Percentiles rank a stretch among this genome's conserved stretches.
Conservation (phyloP, 2,888 invertebrate species). For the Rhagophthalmus giganteus region DNA sequence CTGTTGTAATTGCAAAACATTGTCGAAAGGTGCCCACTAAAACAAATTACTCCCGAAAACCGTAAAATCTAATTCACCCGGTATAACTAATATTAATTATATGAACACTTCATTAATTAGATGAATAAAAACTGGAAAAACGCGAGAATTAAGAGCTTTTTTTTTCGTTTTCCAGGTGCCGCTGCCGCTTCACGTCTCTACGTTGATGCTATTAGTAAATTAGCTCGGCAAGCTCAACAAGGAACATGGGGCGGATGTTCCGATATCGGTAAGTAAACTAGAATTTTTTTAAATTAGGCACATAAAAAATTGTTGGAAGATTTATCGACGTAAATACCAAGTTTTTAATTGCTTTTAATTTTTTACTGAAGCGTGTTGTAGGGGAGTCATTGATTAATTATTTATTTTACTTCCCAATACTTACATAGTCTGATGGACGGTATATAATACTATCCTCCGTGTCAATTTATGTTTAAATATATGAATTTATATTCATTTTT, state of each 20-base stretch:
- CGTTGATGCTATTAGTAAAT: conserved; percentile 84
- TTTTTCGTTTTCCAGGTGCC: conserved; percentile 66
- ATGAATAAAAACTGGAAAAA: conserved; percentile 3
- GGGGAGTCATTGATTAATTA: too few species aligned
- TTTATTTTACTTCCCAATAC: too few species aligned
- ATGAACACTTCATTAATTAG: conserved; percentile 17
- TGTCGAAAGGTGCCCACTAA: conserved; percentile 14
- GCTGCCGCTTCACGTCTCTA: conserved; percentile 86
- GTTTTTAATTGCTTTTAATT: too few species aligned
- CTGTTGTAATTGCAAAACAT: conserved; percentile 6
- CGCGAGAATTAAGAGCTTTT: conserved; percentile 5
- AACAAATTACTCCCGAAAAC: neutral
- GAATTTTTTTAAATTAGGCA: neutral
- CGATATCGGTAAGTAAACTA: conserved; percentile 76
- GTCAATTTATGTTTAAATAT: too few species aligned
- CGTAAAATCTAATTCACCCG: conserved; percentile 4
- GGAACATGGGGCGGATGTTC: conserved; percentile 88
- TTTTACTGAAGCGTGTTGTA: too few species aligned
- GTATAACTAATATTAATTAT: conserved; percentile 16
- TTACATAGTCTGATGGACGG: too few species aligned
- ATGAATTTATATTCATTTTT: too few species aligned
- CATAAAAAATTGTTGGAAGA: neutral
- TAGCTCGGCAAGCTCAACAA: conserved; percentile 87
- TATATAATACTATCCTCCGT: too few species aligned
- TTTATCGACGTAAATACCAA: neutral